phyloP scores from a whole-genome alignment of 2,888 invertebrate species.

The Antheraea assamensis region DNA sequence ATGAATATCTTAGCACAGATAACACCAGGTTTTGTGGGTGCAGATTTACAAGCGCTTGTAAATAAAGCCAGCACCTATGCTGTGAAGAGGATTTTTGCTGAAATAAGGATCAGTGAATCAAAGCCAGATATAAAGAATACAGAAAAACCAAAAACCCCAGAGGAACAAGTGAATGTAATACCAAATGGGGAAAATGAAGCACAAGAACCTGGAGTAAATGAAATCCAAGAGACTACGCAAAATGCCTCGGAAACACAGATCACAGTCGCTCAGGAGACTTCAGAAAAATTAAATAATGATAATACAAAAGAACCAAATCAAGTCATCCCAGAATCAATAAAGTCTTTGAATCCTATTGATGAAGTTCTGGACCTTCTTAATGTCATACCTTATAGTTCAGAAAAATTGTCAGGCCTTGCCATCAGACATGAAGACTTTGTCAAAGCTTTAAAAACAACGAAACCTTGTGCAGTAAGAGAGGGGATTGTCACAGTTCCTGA shows the following conservation, averaged over 20 bases:
- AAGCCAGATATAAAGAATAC: slow-evolving; percentile 33
- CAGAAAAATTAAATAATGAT: slow-evolving; percentile 40
- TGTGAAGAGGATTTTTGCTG: slow-evolving; percentile 84
- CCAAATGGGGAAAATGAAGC: slow-evolving; percentile 69
- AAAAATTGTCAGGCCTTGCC: slow-evolving; percentile 84
- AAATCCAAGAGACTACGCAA: slow-evolving; percentile 41
- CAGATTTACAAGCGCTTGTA: slow-evolving; percentile 93
- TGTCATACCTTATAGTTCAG: slow-evolving; percentile 83
- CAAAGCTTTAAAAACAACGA: slow-evolving; percentile 89
- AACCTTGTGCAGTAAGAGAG: slow-evolving; percentile 97
- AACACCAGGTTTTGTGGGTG: slow-evolving; percentile 98
- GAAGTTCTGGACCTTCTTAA: slow-evolving; percentile 86
- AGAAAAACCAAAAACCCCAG: slow-evolving; percentile 43
- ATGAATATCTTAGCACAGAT: slow-evolving; percentile 88
- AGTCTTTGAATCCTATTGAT: slow-evolving; percentile 51
- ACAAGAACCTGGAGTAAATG: slow-evolving; percentile 42
- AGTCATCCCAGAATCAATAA: slow-evolving; percentile 36
- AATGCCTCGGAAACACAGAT: slow-evolving; percentile 37
- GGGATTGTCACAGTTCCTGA: slow-evolving; percentile 99
- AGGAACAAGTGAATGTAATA: slow-evolving; percentile 35
- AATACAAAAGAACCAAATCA: slow-evolving; percentile 37
- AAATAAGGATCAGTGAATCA: slow-evolving; percentile 52
- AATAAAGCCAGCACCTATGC: slow-evolving; percentile 95
- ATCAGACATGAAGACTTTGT: slow-evolving; percentile 90
- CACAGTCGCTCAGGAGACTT: slow-evolving; percentile 38